phyloP scores from a whole-genome alignment of 2,888 invertebrate species.

The Platycheirus rosarum region DNA sequence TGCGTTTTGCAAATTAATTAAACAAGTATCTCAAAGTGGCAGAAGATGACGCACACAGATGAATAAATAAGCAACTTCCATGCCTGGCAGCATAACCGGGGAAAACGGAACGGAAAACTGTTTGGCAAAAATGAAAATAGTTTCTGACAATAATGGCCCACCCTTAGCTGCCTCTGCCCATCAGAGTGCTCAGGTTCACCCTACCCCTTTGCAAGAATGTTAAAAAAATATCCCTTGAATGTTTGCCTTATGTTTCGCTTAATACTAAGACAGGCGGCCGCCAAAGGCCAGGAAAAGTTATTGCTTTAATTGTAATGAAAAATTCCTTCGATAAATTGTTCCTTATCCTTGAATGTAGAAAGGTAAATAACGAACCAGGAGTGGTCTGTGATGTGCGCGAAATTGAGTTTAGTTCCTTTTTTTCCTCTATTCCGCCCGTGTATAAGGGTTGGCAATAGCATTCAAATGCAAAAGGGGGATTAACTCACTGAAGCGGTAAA shows the following conservation, averaged over 20 bases:
- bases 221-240: slow-evolving; percentile 28
- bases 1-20: slow-evolving; percentile 70
- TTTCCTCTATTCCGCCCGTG: not conserved
- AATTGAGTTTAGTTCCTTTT: slow-evolving; percentile 59
- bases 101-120: slow-evolving; percentile 32
- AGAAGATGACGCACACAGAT: slow-evolving; percentile 60
- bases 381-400: slow-evolving; percentile 44
- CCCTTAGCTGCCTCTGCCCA: not conserved
- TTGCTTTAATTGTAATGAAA: slow-evolving; percentile 71
- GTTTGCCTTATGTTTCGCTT: slow-evolving; percentile 60
- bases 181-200: too few species aligned
- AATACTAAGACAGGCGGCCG: slow-evolving; percentile 32
- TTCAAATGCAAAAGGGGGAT: slow-evolving; percentile 64
- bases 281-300: slow-evolving; percentile 52
- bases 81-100: not conserved
- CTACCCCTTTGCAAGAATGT: slow-evolving; percentile 23
- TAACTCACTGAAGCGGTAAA: slow-evolving; percentile 76
- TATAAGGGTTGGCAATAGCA: slow-evolving; percentile 41
- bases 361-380: slow-evolving; percentile 44
- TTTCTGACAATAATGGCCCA: slow-evolving; percentile 33
- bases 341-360: slow-evolving; percentile 32
- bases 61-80: slow-evolving; percentile 46
- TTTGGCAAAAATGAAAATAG: slow-evolving; percentile 71
- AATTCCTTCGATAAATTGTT: slow-evolving; percentile 70
- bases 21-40: slow-evolving; percentile 58